A percentile compares a stretch with the other conserved stretches of the same genome.
phyloP scores from a whole-genome alignment of 2,888 invertebrate genomes.

The Horisme vitalbata region DNA sequence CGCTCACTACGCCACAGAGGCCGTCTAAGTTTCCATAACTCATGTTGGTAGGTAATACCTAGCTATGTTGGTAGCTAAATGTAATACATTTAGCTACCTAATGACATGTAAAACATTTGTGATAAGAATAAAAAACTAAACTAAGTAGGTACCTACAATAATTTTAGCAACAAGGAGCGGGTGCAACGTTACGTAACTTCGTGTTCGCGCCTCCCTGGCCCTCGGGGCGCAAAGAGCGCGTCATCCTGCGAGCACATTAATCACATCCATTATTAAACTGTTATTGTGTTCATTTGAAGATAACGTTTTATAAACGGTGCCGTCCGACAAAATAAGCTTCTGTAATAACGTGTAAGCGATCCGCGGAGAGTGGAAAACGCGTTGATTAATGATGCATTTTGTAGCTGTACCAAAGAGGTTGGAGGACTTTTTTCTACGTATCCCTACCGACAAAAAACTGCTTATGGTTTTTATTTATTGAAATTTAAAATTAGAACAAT shows the following conservation, averaged over 20 bases:
- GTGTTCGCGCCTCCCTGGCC: slow-evolving; percentile 71
- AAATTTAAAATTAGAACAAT: slow-evolving; percentile 16
- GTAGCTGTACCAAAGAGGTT: too few species aligned
- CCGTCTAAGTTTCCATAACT: too few species aligned
- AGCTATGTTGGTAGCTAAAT: too few species aligned
- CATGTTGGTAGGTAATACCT: too few species aligned
- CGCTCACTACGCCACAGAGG: too few species aligned
- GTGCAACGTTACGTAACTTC: slow-evolving; percentile 42
- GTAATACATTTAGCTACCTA: too few species aligned
- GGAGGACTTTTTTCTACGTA: too few species aligned
- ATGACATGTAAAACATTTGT: too few species aligned
- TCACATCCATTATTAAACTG: slow-evolving; percentile 80
- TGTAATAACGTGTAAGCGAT: slow-evolving; percentile 77
- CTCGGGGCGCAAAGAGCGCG: slow-evolving; percentile 70
- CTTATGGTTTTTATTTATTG: slow-evolving; percentile 36
- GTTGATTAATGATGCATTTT: slow-evolving; percentile 69
- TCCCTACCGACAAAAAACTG: too few species aligned
- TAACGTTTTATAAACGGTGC: slow-evolving; percentile 81
- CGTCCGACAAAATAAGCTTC: slow-evolving; percentile 80
- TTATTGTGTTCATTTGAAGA: slow-evolving; percentile 82
- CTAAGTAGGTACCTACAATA: too few species aligned
- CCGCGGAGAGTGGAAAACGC: slow-evolving; percentile 55
- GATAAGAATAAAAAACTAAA: too few species aligned
- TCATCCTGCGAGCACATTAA: slow-evolving; percentile 80
- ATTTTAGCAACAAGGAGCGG: slow-evolving; percentile 3